phyloP scores from a whole-genome alignment of 2,113 vertebrate genomes.

The Odobenus rosmarus region DNA sequence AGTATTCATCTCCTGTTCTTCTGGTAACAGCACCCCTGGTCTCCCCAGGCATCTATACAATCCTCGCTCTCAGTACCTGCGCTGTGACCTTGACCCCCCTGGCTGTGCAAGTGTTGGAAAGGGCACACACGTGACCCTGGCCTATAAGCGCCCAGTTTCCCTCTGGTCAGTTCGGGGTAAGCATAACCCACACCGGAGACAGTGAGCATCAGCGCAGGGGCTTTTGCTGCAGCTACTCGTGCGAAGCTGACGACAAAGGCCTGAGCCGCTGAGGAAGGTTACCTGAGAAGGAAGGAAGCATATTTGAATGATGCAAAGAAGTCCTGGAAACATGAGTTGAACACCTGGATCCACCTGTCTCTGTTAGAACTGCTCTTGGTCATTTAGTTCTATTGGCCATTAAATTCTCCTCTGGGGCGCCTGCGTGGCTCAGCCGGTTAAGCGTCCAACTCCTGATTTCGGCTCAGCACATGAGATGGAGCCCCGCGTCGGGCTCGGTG shows the following conservation, averaged over 20 bases:
- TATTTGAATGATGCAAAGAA: background rate
- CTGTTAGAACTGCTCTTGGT: background rate
- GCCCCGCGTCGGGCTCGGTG: accelerated
- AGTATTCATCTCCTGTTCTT: background rate
- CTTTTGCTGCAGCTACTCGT: background rate
- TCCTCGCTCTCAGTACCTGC: background rate
- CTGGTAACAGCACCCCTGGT: background rate
- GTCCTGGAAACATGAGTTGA: background rate
- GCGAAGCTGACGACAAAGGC: background rate
- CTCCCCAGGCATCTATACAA: background rate
- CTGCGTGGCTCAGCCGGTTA: background rate
- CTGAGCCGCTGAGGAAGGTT: background rate
- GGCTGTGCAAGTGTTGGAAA: background rate
- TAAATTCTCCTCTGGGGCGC: background rate
- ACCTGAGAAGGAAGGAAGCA: background rate
- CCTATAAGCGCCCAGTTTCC: background rate
- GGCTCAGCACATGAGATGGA: background rate
- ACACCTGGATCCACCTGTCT: background rate
- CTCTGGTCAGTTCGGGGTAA: background rate
- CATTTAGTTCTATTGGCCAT: background rate
- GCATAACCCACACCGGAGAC: background rate
- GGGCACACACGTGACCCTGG: background rate
- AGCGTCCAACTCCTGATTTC: background rate
- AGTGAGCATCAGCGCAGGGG: background rate
- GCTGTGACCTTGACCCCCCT: background rate